Base-by-base conservation (phyloP, 2,797 vertebrate species). In the Graptemys geographica region DNA sequence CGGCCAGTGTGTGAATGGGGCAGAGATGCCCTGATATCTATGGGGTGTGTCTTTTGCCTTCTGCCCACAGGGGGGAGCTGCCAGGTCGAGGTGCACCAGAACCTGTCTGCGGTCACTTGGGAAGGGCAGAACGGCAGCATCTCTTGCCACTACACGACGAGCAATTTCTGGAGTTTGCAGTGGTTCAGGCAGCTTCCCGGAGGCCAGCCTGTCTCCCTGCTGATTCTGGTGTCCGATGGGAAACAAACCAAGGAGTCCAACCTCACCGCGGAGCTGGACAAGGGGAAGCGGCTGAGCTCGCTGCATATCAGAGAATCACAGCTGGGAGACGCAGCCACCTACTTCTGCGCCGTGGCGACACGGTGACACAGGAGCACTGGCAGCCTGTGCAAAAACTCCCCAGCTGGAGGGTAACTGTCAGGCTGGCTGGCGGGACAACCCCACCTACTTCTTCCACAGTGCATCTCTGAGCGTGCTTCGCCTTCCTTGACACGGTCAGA, bases 301-400 rank as follows among this genome's bases (percentile, higher is more conserved):
- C 52, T 95, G 81, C 80, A 69, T 33, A 83, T 79, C 52, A 72
- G 44, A 23, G 65, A 52, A 27, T 27, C 89, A 53, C 57, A 81
- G 41, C n/a, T 57, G 74, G 21, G 62, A 81, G 72, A 53, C 18
- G 11, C 88, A 7, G 81, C 47, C 81, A 93, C 53, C 51, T 91
- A 53, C 49, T 83, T 79, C 83, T 51, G 37, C 11, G 59, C 69
- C 2, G 2, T 74, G 59, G 89, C 84, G 83, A 89, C 97, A 97
- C 97, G 12, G 92, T 59, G 85, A 55, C 53, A 0, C 44, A 0
- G 78, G 69, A 56, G 62, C 96, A 94, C 83, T 90, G 93, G 93
- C 83, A 53, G 37, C 56, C 90, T 6, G 18, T n/a, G 55, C 97
- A 28, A 9, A 96, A 97, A 97, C 95, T 79, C 84, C 55, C 5